Evolutionary conservation across 2,888 invertebrate species (phyloP).

Genomic region (Abscondita cerata): DNA sequence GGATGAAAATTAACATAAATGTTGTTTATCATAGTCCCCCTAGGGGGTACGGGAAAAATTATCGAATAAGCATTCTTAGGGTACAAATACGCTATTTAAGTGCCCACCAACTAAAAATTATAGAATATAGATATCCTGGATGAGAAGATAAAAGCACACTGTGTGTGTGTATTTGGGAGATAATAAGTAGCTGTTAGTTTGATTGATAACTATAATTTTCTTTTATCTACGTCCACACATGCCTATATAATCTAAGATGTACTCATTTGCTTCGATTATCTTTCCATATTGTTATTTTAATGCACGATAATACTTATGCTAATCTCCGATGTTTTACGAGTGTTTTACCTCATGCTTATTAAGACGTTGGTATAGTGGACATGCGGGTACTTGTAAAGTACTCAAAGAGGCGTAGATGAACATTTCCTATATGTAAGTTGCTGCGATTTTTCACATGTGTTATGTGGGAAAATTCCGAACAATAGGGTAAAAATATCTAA

Average conservation of each 20-base stretch:
- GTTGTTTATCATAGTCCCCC: too few relatives aligned
- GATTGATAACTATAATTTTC: constrained; percentile 58
- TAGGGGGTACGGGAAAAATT: too few relatives aligned
- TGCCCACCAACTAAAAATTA: not conserved
- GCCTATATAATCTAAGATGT: constrained; percentile 52
- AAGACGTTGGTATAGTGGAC: constrained; percentile 32
- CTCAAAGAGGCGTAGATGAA: not conserved
- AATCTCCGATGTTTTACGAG: constrained; percentile 40
- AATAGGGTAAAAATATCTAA: constrained; percentile 19
- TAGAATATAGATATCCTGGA: not conserved
- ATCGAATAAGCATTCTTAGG: too few relatives aligned
- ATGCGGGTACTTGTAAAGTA: constrained; percentile 18
- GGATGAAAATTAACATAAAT: not conserved
- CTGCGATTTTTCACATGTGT: not conserved
- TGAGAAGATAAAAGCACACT: constrained; percentile 36
- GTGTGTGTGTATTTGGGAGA: constrained; percentile 48
- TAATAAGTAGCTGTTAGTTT: constrained; percentile 56
- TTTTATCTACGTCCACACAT: constrained; percentile 53
- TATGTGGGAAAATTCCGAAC: constrained; percentile 15
- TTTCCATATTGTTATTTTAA: constrained; percentile 50
- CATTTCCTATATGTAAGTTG: not conserved
- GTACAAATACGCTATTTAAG: too few relatives aligned
- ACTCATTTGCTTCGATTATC: constrained; percentile 52
- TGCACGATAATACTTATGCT: constrained; percentile 45
- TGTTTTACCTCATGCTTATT: constrained; percentile 22